Evolutionary conservation across 1,140 invertebrate species (phyloP), one percentile per base, ranked within the genome.

Genomic region (Elymnias hypermnestra): DNA sequence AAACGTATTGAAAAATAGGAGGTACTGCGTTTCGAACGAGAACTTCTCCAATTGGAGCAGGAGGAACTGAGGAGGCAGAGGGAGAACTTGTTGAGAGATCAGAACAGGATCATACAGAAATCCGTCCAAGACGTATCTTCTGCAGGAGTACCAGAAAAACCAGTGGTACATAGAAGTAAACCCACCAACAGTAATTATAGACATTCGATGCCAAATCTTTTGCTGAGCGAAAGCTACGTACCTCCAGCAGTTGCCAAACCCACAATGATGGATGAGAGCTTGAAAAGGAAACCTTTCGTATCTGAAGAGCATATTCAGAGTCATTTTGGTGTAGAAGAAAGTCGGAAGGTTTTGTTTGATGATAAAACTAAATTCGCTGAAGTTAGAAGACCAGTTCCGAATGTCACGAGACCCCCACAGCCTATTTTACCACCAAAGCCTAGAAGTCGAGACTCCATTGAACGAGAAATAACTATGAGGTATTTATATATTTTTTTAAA

Each of bases 41-140:
- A 94, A 77, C 83, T 94, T 0, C 63, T 93, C 1, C 92, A 94
- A 66, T 63, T 93, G 17, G 92, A 94, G 72, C 91, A 93, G 71
- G 92, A 94, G 74, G 92, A 94, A 62, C 60, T 94, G n/a, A 90
- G 93, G 57, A 84, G 92, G 2, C 91, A 94, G 64, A 86, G 92
- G 2, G 92, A 91, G 49, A 93, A 92, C 65, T 66, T 93, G 5
- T 74, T 92, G 35, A 84, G 89, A 39, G 91, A 93, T 60, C 77
- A 90, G 49, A 88, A 88, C 3, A 79, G 88, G 0, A 86, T 88
- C 4, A 88, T 86, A n/a, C 90, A 90, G 56, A 87, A 89, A 14
- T 91, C 91, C 1, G 83, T 91, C 2, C 90, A 91, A 57, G 90
- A 92, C 59, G 81, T 92, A 13, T 76, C 84, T 7, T 53, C 65